Conservation (phyloP, 2,113 vertebrate species). For the Pagrus major region DNA sequence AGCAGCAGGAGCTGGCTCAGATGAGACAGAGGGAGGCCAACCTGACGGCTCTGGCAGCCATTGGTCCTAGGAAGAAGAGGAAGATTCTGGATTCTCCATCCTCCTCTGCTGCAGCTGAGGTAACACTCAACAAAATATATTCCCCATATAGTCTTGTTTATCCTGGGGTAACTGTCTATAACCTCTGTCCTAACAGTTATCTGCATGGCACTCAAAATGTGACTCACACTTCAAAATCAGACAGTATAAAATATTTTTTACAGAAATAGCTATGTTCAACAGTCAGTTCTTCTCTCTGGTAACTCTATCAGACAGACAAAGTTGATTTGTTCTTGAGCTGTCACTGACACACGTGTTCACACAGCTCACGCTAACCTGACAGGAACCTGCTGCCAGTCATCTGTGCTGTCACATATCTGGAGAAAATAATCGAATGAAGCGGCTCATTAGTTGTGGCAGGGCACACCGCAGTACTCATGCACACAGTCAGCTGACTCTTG, state of each 20-base stretch:
- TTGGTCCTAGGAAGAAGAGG: conserved; percentile 95
- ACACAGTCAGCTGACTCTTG: background rate
- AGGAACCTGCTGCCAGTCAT: conserved; percentile 14
- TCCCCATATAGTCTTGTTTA: background rate
- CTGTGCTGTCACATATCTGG: background rate
- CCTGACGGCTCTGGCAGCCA: conserved; percentile 95
- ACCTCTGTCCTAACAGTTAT: background rate
- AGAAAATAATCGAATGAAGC: conserved; percentile 8
- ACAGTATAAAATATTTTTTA: background rate
- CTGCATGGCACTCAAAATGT: background rate
- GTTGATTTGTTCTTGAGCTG: background rate
- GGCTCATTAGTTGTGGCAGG: background rate
- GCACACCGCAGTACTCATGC: background rate
- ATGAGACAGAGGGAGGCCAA: conserved; percentile 97
- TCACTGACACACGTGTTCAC: too few species aligned
- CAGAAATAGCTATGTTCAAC: background rate
- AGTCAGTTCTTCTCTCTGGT: background rate
- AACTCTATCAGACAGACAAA: background rate
- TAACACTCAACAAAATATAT: conserved; percentile 65
- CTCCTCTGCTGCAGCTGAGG: conserved; percentile 91
- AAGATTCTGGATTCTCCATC: conserved; percentile 89
- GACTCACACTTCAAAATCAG: background rate
- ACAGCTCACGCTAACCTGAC: background rate
- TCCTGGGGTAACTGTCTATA: background rate
- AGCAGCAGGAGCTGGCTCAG: conserved; percentile 96